Base-by-base conservation (phyloP, 1,140 invertebrate genomes). In the Campoletis sonorensis region DNA sequence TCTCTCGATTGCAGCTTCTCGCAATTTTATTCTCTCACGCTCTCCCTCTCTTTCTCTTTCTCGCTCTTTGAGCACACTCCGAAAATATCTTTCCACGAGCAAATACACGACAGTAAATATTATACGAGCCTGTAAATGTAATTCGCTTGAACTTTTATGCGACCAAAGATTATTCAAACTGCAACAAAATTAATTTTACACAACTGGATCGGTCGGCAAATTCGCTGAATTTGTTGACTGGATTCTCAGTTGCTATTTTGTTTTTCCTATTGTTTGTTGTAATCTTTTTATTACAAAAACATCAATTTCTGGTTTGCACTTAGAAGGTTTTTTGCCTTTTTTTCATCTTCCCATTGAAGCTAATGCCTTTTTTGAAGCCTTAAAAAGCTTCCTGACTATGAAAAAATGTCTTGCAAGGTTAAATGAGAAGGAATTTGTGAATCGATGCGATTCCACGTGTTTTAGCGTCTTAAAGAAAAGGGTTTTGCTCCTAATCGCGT, bases 401-500 rank as follows among this genome's bases (percentile, higher is more conserved):
- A 33, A 33, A 33, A 33, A 33, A 33, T 4, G 30, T 33, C 30
- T 33, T 2, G 3, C 7, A 7, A 33, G 30, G 30, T 33, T 7
- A 54, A 4, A n/a, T 4, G 51, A 51, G 51, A 54, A 54, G 7
- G n/a, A 2, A 15, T 26, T 26, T 10, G 61, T 23, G 21, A 13
- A 8, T 1, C 2, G 23, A 64, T 64, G 72, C 61, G 30, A 76
- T 89, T 73, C 84, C 81, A 78, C 83, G 85, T 83, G 87, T 87
- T 61, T 78, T 68, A 81, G 80, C 81, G 81, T 77, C 79, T 79
- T 83, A 81, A 81, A 71, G 82, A 79, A 82, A 77, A 83, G 84
- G 82, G 83, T 85, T 70, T 81, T 18, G 83, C 84, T 85, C 89
- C 89, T 90, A 92, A 91, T 92, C 91, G 91, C 90, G 86, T 92